Conservation (phyloP, 2,797 vertebrate species). For the Borostomias antarcticus region DNA sequence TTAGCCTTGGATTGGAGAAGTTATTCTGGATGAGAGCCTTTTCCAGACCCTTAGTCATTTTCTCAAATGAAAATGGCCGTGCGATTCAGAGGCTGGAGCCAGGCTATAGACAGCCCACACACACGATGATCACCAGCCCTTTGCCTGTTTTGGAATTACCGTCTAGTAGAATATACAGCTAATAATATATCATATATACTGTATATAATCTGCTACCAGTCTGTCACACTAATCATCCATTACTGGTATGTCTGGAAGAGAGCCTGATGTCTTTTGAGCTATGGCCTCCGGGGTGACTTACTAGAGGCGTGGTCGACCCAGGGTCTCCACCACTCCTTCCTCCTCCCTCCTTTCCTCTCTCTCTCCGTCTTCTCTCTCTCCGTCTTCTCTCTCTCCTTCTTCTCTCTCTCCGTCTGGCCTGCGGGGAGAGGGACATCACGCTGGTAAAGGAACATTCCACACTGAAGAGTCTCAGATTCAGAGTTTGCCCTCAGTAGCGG, state of each 20-base stretch:
- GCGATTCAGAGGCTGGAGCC: too few species aligned
- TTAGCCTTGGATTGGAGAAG: too few species aligned
- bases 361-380: conserved; percentile 84
- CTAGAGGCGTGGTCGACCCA: conserved; percentile 98
- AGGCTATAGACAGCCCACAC: too few species aligned
- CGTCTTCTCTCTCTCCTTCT: conserved; percentile 85
- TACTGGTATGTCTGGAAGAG: not conserved
- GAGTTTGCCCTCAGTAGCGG: not conserved
- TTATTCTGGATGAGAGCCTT: too few species aligned
- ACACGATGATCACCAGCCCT: too few species aligned
- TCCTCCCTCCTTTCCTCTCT: conserved; percentile 86
- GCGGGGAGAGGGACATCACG: not conserved
- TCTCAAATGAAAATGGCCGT: too few species aligned
- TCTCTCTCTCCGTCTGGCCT: not conserved
- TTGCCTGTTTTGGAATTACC: too few species aligned
- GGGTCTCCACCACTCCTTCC: conserved; percentile 95
- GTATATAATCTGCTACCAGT: too few species aligned
- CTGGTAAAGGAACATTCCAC: not conserved
- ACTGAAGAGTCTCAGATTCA: not conserved
- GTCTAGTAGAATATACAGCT: too few species aligned
- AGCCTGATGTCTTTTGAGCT: not conserved
- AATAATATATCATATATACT: too few species aligned
- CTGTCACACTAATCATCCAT: too few species aligned
- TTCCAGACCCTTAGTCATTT: too few species aligned
- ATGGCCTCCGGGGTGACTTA: conserved; percentile 80